Evolutionary conservation across 2,113 vertebrate genomes (phyloP).

Genomic region (Prionailurus viverrinus): DNA sequence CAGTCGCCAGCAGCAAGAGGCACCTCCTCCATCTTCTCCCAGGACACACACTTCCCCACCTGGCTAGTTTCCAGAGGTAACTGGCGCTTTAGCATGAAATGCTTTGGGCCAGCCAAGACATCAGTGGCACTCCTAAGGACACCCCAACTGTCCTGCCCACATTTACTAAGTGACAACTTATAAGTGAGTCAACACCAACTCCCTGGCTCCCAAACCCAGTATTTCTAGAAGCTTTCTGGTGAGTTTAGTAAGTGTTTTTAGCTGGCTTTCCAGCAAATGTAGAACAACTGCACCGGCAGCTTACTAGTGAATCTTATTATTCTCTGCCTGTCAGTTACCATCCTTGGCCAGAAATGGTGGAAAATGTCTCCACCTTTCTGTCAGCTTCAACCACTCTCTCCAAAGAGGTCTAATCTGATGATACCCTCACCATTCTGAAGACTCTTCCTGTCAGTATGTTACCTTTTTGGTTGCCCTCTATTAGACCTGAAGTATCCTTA

Average conservation of each 20-base stretch:
- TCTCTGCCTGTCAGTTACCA: neutral
- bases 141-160: accelerated
- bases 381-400: neutral
- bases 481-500: neutral
- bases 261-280: neutral
- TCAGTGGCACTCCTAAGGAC: neutral
- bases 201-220: accelerated
- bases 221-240: neutral
- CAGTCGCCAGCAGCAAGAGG: neutral
- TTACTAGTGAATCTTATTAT: neutral
- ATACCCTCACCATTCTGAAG: neutral
- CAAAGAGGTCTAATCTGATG: neutral
- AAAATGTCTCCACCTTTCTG: neutral
- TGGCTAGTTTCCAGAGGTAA: neutral
- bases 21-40: neutral
- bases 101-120: accelerated
- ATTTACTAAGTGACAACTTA: neutral
- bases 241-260: neutral
- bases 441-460: neutral
- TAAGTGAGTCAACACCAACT: neutral
- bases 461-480: neutral
- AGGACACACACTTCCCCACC: accelerated
- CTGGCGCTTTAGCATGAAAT: neutral
- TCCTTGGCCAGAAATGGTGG: neutral
- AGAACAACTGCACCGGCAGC: neutral